Conservation (phyloP, 2,797 vertebrate genomes). For the Onychomys arenicola region DNA sequence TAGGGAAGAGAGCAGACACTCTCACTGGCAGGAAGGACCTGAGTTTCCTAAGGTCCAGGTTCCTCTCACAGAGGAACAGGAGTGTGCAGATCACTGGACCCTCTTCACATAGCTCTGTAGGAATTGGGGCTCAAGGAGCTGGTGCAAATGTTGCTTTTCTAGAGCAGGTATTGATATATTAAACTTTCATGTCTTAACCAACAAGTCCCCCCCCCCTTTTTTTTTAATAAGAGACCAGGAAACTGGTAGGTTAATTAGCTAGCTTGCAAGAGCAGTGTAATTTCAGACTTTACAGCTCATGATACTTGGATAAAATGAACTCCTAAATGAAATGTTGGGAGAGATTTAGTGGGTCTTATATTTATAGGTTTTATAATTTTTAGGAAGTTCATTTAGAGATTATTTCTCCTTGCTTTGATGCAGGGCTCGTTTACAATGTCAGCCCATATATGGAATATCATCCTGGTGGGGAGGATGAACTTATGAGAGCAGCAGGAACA, state of each 20-base stretch:
- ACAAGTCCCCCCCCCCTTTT: background rate
- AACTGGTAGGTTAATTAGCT: slow-evolving; percentile 25
- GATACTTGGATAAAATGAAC: background rate
- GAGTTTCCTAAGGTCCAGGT: background rate
- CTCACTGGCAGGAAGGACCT: background rate
- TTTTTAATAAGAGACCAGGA: background rate
- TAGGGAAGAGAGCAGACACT: background rate
- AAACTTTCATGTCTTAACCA: background rate
- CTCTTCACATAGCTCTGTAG: background rate
- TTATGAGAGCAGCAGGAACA: slow-evolving; percentile 96
- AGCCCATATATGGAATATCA: slow-evolving; percentile 98
- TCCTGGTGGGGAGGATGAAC: slow-evolving; percentile 96
- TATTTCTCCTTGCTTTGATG: slow-evolving; percentile 63
- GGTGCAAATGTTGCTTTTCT: background rate
- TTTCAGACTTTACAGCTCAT: slow-evolving; percentile 16
- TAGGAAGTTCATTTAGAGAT: slow-evolving; percentile 30
- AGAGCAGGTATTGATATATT: background rate
- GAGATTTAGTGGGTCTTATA: background rate
- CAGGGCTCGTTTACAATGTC: slow-evolving; percentile 97
- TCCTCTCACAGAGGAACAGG: background rate
- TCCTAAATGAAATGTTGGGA: background rate
- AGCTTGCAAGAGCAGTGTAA: background rate
- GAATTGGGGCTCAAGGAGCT: background rate
- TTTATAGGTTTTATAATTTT: slow-evolving; percentile 24
- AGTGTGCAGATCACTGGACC: background rate